These are phyloP conservation scores for Suillia variegata DNA, from an alignment of 2,888 invertebrate genomes.

Conservation along the genomic window DNA sequence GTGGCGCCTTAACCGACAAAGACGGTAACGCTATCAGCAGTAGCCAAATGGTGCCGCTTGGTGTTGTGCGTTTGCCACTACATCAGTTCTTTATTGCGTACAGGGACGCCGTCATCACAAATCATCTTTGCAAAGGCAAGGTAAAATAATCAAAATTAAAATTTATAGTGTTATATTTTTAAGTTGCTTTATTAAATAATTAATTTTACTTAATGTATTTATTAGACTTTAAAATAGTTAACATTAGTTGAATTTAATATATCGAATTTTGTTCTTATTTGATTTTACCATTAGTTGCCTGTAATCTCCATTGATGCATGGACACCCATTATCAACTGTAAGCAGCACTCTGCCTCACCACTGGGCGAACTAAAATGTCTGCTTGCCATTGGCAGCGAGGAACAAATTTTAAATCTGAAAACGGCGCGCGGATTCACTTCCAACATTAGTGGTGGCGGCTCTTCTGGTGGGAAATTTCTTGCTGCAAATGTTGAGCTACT, in stretches of 20 bases:
- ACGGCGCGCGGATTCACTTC: conserved; percentile 49
- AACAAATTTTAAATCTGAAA: conserved; percentile 66
- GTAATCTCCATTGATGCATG: conserved; percentile 68
- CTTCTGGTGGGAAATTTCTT: no score
- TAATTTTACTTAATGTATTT: not conserved
- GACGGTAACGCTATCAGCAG: conserved; percentile 26
- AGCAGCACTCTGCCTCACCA: conserved; percentile 39
- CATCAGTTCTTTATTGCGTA: conserved; percentile 69
- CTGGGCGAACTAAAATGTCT: conserved; percentile 66
- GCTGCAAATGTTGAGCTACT: not conserved
- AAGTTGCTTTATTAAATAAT: no score
- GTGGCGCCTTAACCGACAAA: conserved; percentile 13
- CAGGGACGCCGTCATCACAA: conserved; percentile 64
- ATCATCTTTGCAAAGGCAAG: conserved; percentile 65
- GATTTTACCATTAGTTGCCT: conserved; percentile 61
- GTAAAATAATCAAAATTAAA: conserved; percentile 56
- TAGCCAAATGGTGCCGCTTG: conserved; percentile 59
- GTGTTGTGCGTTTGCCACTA: conserved; percentile 64
- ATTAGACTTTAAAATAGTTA: not conserved
- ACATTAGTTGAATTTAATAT: no score
- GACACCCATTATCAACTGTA: conserved; percentile 63
- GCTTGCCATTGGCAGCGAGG: conserved; percentile 67
- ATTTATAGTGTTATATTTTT: no score
- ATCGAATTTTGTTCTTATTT: not conserved
- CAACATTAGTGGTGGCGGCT: not conserved